Percentiles rank a stretch among this genome's conserved stretches.
phyloP scores from a whole-genome alignment of 1,140 invertebrate genomes.

The Capitella teleta region DNA sequence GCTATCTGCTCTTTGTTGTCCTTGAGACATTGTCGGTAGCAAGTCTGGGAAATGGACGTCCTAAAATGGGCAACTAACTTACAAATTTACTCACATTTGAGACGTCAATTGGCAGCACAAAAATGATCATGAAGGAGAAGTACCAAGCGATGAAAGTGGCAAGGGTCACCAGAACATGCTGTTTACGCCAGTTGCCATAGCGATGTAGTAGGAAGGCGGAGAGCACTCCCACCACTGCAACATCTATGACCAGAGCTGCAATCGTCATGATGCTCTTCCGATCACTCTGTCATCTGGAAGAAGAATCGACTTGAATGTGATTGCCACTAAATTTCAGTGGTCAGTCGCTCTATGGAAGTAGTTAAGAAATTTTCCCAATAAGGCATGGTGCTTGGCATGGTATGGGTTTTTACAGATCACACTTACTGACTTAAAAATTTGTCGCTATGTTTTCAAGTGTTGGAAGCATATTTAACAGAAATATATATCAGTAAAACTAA shows the following conservation, averaged over 20 bases:
- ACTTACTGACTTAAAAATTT: no score
- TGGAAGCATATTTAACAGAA: no score
- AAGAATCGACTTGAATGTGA: no score
- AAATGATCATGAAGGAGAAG: constrained; percentile 95
- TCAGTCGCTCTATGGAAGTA: no score
- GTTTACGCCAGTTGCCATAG: constrained; percentile 90
- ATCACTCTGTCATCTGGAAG: no score
- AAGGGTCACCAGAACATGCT: constrained; percentile 83
- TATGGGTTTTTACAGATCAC: no score
- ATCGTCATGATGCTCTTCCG: constrained; percentile 55
- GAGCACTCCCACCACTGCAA: constrained; percentile 62
- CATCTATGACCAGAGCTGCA: constrained; percentile 61
- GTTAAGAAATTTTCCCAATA: no score
- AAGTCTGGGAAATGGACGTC: constrained; percentile 49
- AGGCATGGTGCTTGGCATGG: no score
- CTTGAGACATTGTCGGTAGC: constrained; percentile 47
- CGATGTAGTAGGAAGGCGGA: constrained; percentile 71
- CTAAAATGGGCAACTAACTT: not conserved
- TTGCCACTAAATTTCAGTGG: no score
- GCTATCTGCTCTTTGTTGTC: constrained; percentile 22
- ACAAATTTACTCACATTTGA: constrained; percentile 66
- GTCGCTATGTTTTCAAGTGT: no score
- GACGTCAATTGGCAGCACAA: constrained; percentile 91
- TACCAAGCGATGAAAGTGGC: constrained; percentile 95
- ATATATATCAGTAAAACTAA: no score